Conservation (phyloP, 2,888 invertebrate species). For the Melinopterus prodromus region DNA sequence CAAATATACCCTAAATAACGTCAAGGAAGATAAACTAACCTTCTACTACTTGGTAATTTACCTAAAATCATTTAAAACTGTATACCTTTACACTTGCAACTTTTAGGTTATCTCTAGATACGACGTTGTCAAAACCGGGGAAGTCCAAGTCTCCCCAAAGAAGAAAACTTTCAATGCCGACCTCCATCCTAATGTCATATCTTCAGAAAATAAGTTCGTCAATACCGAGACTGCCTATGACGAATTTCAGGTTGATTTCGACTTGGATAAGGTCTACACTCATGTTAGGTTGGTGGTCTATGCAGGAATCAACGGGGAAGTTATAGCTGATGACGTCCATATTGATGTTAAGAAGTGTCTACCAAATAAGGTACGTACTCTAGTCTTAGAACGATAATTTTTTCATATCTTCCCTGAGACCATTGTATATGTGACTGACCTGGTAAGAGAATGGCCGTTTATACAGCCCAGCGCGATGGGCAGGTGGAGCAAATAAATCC, state of each 20-base stretch:
- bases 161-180: constrained; percentile 45
- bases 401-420: no score
- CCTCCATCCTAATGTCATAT: constrained; percentile 52
- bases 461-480: no score
- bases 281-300: constrained; percentile 65
- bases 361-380: constrained; percentile 65
- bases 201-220: constrained; percentile 49
- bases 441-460: no score
- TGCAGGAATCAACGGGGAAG: constrained; percentile 64
- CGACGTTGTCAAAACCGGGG: constrained; percentile 52
- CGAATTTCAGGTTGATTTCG: constrained; percentile 7
- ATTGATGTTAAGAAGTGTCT: constrained; percentile 66
- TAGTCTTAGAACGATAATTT: no score
- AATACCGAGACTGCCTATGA: constrained; percentile 43
- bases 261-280: constrained; percentile 57
- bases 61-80: not conserved
- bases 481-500: no score
- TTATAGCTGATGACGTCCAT: constrained; percentile 63
- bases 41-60: constrained; percentile 16
- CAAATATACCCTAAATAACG: constrained; percentile 15
- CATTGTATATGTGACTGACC: no score
- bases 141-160: constrained; percentile 48
- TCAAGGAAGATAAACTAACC: constrained; percentile 10
- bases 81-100: not conserved
- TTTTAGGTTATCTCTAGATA: constrained; percentile 56